Base-by-base conservation (phyloP, 2,113 vertebrate genomes). In the Pheucticus melanocephalus region DNA sequence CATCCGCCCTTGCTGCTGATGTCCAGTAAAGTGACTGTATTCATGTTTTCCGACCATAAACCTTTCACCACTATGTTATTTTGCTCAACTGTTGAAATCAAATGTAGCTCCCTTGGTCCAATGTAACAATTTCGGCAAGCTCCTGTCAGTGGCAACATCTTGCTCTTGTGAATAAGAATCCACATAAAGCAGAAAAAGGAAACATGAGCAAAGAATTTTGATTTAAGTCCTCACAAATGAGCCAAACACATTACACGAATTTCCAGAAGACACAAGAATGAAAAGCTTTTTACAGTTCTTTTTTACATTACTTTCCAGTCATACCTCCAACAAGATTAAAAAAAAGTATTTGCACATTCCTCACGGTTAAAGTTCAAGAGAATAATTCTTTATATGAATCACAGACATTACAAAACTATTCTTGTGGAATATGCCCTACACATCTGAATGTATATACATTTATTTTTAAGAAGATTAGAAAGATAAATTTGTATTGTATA, bases 241-340 rank as follows among this genome's bases (percentile, higher is more conserved):
- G 25, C 39, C 73, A 56, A 95, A 93, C 78, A 93, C 54, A 96
- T 87, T 73, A 94, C 37, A 92, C 48, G 23, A 77, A 68, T 69
- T 92, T 92, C 84, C 94, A 93, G 69, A 93, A 93, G 50, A 72
- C 66, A 94, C 4, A 48, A 80, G 68, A 65, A 69, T 35, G 54
- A 94, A 97, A 96, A 92, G 54, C 30, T 95, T 88, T 71, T 94
- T 91, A 15, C 9, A 27, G 14, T 7, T 42, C 4, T n/a, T 79
- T 59, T 50, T 35, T 11, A 22, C 37, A n/a, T 51, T 75, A n/a
- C 19, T 80, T 88, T 48, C 15, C 20, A 65, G 64, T 48, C 64
- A 40, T 39, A 48, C 5, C 35, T 82, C 63, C 10, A 59, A 53
- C n/a, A 76, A 87, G 84, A 70, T 80, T 81, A 92, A 93, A 93